Conservation (phyloP, 2,797 vertebrate genomes). For the Cheirogaleus major region DNA sequence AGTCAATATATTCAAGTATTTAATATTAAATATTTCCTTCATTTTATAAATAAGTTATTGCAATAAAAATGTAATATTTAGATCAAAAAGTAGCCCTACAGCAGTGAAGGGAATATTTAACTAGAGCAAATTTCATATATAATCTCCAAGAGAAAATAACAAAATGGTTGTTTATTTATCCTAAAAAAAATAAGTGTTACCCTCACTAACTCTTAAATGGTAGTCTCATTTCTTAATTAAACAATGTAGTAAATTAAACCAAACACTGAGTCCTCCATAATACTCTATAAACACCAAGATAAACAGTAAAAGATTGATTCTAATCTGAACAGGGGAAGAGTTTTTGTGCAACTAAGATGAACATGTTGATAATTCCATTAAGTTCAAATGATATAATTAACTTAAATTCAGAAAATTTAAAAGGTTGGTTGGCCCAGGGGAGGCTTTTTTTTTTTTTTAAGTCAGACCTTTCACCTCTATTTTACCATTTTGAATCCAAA, state of each 20-base stretch:
- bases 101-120: background rate
- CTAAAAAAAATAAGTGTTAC: background rate
- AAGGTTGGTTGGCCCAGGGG: background rate
- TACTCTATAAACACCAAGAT: background rate
- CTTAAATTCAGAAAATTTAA: background rate
- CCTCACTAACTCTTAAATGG: background rate
- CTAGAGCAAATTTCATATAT: background rate
- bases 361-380: constrained; percentile 63
- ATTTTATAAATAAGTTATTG: constrained; percentile 10
- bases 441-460: background rate
- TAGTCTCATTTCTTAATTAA: background rate
- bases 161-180: background rate
- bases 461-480: constrained; percentile 59
- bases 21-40: constrained; percentile 28
- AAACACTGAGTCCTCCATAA: background rate
- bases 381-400: constrained; percentile 28
- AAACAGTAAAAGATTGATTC: background rate
- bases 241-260: background rate
- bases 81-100: background rate
- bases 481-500: constrained; percentile 18
- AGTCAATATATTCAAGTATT: constrained; percentile 14
- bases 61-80: constrained; percentile 10
- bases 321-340: constrained; percentile 5
- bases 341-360: constrained; percentile 46
- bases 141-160: background rate